Evolutionary conservation across 2,113 vertebrate genomes (phyloP), one percentile per base, ranked within the genome.

Genomic region (Heterotis niloticus): DNA sequence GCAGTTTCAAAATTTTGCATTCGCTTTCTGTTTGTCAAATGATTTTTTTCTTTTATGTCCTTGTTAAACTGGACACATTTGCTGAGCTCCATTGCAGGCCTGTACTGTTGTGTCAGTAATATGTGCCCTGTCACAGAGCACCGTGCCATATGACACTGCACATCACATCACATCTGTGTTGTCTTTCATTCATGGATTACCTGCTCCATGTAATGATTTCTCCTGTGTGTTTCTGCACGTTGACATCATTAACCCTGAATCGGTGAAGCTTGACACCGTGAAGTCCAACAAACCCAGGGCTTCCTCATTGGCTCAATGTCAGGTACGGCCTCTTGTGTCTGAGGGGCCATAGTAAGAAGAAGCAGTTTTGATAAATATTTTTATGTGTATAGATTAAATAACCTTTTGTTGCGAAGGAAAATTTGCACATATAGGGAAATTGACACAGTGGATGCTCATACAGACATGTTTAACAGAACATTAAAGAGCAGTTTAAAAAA

Each of bases 141-240:
- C 59, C 13, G 59, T 62, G 59, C 20, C 10, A 3, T 62, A 20
- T 44, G 3, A 44, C 59, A 4, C 59, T 2, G 59, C 59, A 62
- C 71, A 54, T 26, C 71, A 44, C 71, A 14, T 74, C 52, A 57
- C 52, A 23, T 56, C 54, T 57, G 71, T 51, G 26, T 24, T 56
- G 52, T 54, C 52, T 54, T 74, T 54, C 71, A 57, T 74, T 74
- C 71, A 74, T 74, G 71, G 57, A 57, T 80, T 77, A 75, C 56
- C 79, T 80, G 71, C 52, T 54, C 26, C 28, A 44, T 75, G 72
- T 75, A 80, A 80, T 80, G 75, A 80, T 80, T 75, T 56, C 64
- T 71, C 64, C 64, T 18, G 20, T 75, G 79, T 60, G 62, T 66
- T 75, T 80, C 70, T 56, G 60, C 79, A 75, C 72, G 23, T 75